Conservation (phyloP, 2,888 invertebrate species). For the Hydropsyche betteni region DNA sequence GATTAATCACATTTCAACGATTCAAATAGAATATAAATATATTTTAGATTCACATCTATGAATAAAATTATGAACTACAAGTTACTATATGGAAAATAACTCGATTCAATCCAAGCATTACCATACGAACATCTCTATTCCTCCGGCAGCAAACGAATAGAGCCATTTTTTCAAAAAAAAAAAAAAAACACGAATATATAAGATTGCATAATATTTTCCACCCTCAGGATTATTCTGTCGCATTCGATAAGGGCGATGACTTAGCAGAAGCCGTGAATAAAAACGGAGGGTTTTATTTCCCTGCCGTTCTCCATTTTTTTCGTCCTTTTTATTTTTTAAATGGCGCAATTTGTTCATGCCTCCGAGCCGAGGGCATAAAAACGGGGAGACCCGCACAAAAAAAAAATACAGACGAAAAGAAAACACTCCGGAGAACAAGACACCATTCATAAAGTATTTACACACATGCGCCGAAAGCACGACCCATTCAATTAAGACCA, state of each 20-base stretch:
- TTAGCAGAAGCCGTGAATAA: slow-evolving; percentile 7
- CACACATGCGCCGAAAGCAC: slow-evolving; percentile 16
- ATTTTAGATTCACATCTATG: too few relatives aligned
- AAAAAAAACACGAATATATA: too few relatives aligned
- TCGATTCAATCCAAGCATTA: neutral
- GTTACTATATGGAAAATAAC: neutral
- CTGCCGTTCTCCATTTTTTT: neutral
- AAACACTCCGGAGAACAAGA: slow-evolving; percentile 12
- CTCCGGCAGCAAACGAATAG: too few relatives aligned
- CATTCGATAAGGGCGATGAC: slow-evolving; percentile 15
- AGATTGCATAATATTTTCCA: slow-evolving; percentile 7
- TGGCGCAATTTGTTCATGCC: neutral
- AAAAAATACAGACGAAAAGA: slow-evolving; percentile 20
- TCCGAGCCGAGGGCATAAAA: neutral
- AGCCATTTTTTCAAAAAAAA: too few relatives aligned
- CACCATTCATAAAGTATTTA: slow-evolving; percentile 28
- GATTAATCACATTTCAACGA: too few relatives aligned
- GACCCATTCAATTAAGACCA: slow-evolving; percentile 32
- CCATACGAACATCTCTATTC: too few relatives aligned
- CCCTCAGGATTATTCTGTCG: slow-evolving; percentile 18
- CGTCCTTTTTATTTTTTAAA: slow-evolving; percentile 10
- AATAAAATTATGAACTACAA: too few relatives aligned
- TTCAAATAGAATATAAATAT: too few relatives aligned
- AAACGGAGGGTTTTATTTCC: slow-evolving; percentile 4
- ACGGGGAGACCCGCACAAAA: neutral